Evolutionary conservation across 2,888 invertebrate species (phyloP), one percentile per base, ranked within the genome.

Genomic region (Eupelmus urozonus): DNA sequence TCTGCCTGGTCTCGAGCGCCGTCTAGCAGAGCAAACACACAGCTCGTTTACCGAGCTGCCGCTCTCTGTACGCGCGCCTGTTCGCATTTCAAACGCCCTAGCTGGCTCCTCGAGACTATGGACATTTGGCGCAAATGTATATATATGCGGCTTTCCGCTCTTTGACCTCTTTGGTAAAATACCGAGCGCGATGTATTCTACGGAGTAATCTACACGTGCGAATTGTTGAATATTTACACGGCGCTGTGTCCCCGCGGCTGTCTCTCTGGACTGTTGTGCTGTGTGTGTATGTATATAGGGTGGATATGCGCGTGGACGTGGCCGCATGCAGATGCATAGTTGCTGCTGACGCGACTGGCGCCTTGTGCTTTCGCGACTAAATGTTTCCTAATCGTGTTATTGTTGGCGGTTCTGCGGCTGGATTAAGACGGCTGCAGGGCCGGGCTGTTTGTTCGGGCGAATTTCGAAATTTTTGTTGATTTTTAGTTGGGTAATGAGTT

Each of bases 31-130:
- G 66, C 66, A 60, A 63, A 65, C 66, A 67, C 25, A 18, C 49
- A 18, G 23, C 25, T 20, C 71, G 71, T 71, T 71, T 71, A 18
- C 49, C 51, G 45, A 27, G 34, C 3, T 9, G 34, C 3, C 18
- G 62, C 9, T 3, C 42, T 23, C 23, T 23, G 34, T 4, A 20
- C 3, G 42, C 20, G 49, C 45, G 11, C 34, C 13, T n/a, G 57
- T 74, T 73, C 74, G 73, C 74, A 74, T 74, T 66, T 74, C 66
- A 74, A 74, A 51, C 60, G 65, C 42, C 9, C 34, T 27, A 25
- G 4, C n/a, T n/a, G n/a, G n/a, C n/a, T n/a, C n/a, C n/a, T n/a
- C 49, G 40, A 4, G 40, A 40, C 40, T 40, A n/a, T 13, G 51
- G 27, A 29, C 29, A 20, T 9, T 23, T 9, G 13, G 51, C 7